Evolutionary conservation across 2,797 vertebrate species (phyloP).

Genomic region (Loris lydekkerianus): DNA sequence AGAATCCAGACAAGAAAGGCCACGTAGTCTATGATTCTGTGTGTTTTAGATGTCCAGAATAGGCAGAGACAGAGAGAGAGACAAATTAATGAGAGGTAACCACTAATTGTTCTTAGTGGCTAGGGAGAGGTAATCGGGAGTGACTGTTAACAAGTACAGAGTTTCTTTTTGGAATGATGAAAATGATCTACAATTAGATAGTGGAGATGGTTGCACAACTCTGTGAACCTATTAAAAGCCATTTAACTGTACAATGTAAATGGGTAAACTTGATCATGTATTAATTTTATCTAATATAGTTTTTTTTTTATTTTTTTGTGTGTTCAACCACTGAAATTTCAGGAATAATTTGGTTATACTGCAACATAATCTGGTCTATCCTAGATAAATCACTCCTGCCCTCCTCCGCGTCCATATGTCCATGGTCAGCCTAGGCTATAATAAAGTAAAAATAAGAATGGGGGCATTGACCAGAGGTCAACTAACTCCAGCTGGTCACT

Average conservation of each 20-base stretch:
- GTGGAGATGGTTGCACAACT: background rate
- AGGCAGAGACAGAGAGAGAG: background rate
- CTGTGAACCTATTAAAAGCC: background rate
- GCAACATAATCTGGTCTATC: constrained; percentile 25
- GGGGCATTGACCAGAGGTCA: background rate
- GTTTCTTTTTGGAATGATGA: background rate
- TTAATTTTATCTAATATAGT: constrained; percentile 1
- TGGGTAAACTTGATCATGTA: background rate
- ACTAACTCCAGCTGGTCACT: background rate
- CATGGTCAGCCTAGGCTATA: background rate
- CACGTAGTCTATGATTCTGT: background rate
- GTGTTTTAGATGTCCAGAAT: background rate
- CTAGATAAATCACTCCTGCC: constrained; percentile 35
- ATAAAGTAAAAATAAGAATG: background rate
- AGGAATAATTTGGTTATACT: constrained; percentile 10
- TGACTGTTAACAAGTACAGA: background rate
- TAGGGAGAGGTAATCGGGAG: background rate
- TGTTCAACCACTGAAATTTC: constrained; percentile 15
- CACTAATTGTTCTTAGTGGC: too few relatives aligned
- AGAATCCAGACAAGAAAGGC: constrained; percentile 38
- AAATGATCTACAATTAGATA: constrained; percentile 42
- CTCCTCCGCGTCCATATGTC: background rate
- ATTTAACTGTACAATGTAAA: background rate
- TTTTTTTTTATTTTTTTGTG: background rate
- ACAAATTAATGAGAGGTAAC: background rate